Base-by-base conservation (phyloP, 1,140 invertebrate genomes). In the Hirudo medicinalis region DNA sequence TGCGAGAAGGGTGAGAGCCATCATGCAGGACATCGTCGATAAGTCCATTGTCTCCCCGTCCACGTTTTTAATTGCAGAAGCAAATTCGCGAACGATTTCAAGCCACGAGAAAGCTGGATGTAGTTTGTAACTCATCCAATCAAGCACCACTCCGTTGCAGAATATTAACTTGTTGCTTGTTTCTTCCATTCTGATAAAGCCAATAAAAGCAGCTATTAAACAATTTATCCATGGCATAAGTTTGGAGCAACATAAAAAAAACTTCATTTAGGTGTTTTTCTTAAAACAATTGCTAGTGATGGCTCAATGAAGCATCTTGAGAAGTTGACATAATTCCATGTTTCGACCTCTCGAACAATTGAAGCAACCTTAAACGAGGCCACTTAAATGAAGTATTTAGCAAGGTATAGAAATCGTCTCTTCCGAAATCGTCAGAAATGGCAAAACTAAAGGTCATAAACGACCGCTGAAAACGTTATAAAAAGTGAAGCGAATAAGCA, bases 21-120 rank as follows among this genome's bases (percentile, higher is more conserved):
- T 22, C 29, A 63, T 25, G 29, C 57, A 63, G 8, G 57, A 63
- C 57, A 32, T 63, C 19, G 57, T 63, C 57, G 57, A 63, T n/a
- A 63, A 63, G 57, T 63, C 57, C 22, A 63, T 25, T 22, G 57
- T 63, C 22, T 63, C 29, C 22, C 29, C 57, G 19, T 63, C 57
- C 22, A 25, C 57, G 22, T 25, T 25, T 63, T 63, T 63, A 13
- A 63, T 25, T 25, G 22, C 29, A 15, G 8, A 32, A 32, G 22
- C 29, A 32, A 63, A 63, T 63, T 63, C 22, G 8, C 22, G 22
- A 25, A 63, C 19, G 11, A 22, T 63, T 22, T 63, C 57, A 11
- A 63, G 4, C 57, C 57, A 63, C 29, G 57, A 22, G 29, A 25
- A 63, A 22, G 29, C 22, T 25, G 57, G 57, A 63, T 25, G 13